Evolutionary conservation across 1,140 invertebrate genomes (phyloP).

Genomic region (Eurosta solidaginis): DNA sequence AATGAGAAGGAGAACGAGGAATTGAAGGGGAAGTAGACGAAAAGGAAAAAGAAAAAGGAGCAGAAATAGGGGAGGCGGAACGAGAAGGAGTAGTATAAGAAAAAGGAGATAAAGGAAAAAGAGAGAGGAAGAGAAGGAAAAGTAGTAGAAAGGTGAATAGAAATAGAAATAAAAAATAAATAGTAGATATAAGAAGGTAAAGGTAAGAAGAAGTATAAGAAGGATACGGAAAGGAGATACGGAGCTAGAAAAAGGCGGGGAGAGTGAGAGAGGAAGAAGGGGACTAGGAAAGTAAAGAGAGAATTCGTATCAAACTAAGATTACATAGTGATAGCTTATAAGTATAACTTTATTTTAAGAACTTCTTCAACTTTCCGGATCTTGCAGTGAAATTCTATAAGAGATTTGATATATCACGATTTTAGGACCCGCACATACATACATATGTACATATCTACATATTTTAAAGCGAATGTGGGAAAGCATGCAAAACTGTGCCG

Average conservation of each 20-base stretch:
- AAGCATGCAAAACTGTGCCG: too few relatives aligned
- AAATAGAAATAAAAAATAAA: neutral
- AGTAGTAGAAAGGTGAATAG: neutral
- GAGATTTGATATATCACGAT: too few relatives aligned
- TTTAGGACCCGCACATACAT: too few relatives aligned
- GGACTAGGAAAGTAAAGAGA: too few relatives aligned
- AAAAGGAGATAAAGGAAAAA: neutral
- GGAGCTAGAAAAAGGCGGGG: neutral
- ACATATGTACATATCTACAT: too few relatives aligned
- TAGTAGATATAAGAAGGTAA: neutral
- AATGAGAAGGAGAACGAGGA: conserved; percentile 21
- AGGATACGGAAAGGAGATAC: neutral
- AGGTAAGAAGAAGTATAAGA: neutral
- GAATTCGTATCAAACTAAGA: too few relatives aligned
- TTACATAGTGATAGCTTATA: too few relatives aligned
- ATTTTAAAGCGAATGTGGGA: too few relatives aligned
- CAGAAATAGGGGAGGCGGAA: neutral
- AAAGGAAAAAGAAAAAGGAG: neutral
- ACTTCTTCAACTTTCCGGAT: too few relatives aligned
- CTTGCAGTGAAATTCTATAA: too few relatives aligned
- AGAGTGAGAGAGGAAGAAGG: too few relatives aligned
- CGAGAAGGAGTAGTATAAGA: neutral
- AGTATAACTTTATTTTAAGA: too few relatives aligned
- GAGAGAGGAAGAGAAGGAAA: neutral
- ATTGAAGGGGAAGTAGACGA: neutral